Base-by-base conservation (phyloP, 2,888 invertebrate genomes). In the Agonopterix alstromeriana region DNA sequence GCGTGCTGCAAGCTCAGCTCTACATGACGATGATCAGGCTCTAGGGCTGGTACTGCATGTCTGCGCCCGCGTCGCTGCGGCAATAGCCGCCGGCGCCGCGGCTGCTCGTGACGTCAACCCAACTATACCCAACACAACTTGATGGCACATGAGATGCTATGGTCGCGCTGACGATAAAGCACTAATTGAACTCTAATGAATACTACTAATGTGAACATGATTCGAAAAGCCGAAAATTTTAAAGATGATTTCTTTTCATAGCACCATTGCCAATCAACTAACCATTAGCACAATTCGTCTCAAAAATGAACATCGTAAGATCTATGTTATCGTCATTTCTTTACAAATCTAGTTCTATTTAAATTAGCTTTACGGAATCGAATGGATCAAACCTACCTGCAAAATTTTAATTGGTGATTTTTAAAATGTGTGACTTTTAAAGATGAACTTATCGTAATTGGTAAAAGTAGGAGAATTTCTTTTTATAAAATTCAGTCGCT, bases 401-500 rank as follows among this genome's bases (percentile, higher is more conserved):
- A 64, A 67, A 59, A 51, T 52, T 59, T 60, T 67, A 65, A 61
- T 51, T 65, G 58, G 70, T 70, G 73, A 77, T 67, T 63, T 70
- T 66, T 61, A 70, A 62, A 62, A 69, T 68, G 68, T 65, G 76
- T 76, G 76, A 82, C 58, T 76, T 73, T 78, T 61, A 70, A n/a
- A 77, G 73, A 78, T 79, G 77, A 77, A 76, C 73, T 78, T 80
- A 82, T 71, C 60, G 62, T 75, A 74, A 71, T 77, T 70, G 72
- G 71, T 82, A 78, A 77, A 77, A 81, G 76, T 80, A 77, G 70
- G 75, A 74, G 75, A 79, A 66, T 76, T 71, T 66, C 10, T 11
- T 61, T 74, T 83, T 86, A 85, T 77, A 86, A 87, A 86, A 84
- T 85, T 88, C 87, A 86, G 87, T 88, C 88, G 78, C 83, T 67